Evolutionary conservation across 2,888 invertebrate species (phyloP), one percentile per base, ranked within the genome.

Genomic region (Automeris io): DNA sequence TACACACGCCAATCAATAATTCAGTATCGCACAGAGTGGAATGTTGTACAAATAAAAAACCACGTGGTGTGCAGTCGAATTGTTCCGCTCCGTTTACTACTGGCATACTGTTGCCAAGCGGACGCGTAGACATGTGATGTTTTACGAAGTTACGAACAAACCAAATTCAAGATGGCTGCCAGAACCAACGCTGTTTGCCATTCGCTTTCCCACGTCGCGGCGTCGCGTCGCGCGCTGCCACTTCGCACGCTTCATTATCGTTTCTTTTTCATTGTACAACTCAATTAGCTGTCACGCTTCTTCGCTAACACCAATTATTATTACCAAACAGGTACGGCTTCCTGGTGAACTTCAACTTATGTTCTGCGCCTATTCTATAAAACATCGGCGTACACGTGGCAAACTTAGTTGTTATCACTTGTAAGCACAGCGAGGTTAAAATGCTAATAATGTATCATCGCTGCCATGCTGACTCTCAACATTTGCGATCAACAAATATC

Each of bases 141-240:
- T 75, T 75, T 76, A 66, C 66, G 75, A 78, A 68, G 74, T 75
- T 76, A 66, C 66, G 75, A 78, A 68, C 72, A 55, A 70, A 65
- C 69, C 66, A 59, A 63, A 63, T 68, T 61, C 80, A 85, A 83
- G 70, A 85, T 85, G 85, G 85, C 83, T 64, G 54, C 54, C 49
- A 39, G 46, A 62, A 49, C 54, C 56, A 48, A 40, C 64, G 71
- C n/a, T n/a, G n/a, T n/a, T 78, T 63, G 71, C 78, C 75, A 79
- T 82, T 82, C 83, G 83, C 83, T 83, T 86, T 85, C 83, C 83
- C 83, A 85, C 81, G 82, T 83, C 71, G 73, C 67, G 63, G 73
- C 67, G 63, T 25, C 25, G 26, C 7, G 26, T 29, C 26, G 16
- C 8, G 16, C 26, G 13, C 16, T 68, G 64, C 61, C 65, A 68